Conservation (phyloP, 2,113 vertebrate species). For the Zingel zingel region DNA sequence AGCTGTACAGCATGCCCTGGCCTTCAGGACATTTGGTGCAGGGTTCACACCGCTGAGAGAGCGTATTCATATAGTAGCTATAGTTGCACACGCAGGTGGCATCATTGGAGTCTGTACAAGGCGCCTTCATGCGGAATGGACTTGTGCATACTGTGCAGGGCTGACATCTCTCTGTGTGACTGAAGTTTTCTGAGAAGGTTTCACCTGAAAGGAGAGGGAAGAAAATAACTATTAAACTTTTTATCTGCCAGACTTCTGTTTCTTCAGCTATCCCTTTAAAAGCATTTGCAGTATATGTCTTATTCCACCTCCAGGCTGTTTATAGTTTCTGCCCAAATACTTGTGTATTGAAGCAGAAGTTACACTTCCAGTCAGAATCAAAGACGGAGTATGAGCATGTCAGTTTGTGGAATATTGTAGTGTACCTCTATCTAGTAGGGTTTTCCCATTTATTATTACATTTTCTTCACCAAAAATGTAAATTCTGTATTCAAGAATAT, state of each 20-base stretch:
- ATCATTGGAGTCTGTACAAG: conserved; percentile 94
- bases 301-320: not conserved
- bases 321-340: not conserved
- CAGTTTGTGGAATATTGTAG: too few species aligned
- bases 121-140: conserved; percentile 89
- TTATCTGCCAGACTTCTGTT: not conserved
- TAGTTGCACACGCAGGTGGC: conserved; percentile 92
- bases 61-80: conserved; percentile 83
- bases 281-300: not conserved
- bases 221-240: not conserved
- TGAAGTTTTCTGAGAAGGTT: conserved; percentile 91
- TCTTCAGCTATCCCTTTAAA: not conserved
- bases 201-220: conserved; percentile 81
- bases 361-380: not conserved
- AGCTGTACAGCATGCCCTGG: conserved; percentile 88
- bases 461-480: not conserved
- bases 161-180: conserved; percentile 90
- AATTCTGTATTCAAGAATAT: not conserved
- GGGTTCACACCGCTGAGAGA: conserved; percentile 78
- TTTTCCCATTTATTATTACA: too few species aligned
- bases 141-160: conserved; percentile 89
- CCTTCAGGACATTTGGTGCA: conserved; percentile 90
- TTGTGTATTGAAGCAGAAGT: not conserved
- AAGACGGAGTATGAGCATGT: not conserved
- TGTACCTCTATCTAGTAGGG: too few species aligned